Base-by-base conservation (phyloP, 2,113 vertebrate species). In the Trochalopteron elliotii region DNA sequence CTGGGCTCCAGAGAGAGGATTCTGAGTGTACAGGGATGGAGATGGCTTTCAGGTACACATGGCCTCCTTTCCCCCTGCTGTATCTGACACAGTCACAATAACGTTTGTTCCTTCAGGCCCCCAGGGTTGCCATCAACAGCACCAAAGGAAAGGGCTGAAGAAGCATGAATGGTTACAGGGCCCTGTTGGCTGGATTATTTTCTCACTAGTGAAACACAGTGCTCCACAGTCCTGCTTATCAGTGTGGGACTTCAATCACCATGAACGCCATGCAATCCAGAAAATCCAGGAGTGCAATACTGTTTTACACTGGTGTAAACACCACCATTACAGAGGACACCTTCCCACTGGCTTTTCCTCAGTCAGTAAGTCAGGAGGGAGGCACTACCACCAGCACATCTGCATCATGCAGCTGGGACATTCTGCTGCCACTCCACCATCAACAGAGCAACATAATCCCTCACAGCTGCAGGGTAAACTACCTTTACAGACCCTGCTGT, bases 41-140 rank as follows among this genome's bases (percentile, higher is more conserved):
- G 35, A 21, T 0, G 0, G 25, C 37, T 81, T 87, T 35, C 59
- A 70, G 15, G 20, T 61, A 65, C 25, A 19, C 2, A 1, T 5
- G 8, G 7, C 7, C 39, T 69, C 21, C 44, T 71, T 74, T 70
- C 12, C 18, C 15, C 65, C 24, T 59, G 23, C 55, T 70, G 1
- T 16, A 28, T 68, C n/a, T 69, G 21, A 47, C 13, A 31, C 0
- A 0, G 28, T 44, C 50, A 86, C 7, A 30, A 25, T 11, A 53
- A 65, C 4, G 7, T 83, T 53, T 55, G 18, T 12, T 70, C 47
- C 45, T 28, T n/a, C 33, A 87, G 39, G 27, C 3, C 33, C 20
- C 23, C 13, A 77, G 18, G 55, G 28, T 25, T 1, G 0, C 24
- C 39, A 75, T 20, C 60, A 70, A 44, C 23, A 64, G 16, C 30